Conservation (phyloP, 2,888 invertebrate species). For the Diloba caeruleocephala region DNA sequence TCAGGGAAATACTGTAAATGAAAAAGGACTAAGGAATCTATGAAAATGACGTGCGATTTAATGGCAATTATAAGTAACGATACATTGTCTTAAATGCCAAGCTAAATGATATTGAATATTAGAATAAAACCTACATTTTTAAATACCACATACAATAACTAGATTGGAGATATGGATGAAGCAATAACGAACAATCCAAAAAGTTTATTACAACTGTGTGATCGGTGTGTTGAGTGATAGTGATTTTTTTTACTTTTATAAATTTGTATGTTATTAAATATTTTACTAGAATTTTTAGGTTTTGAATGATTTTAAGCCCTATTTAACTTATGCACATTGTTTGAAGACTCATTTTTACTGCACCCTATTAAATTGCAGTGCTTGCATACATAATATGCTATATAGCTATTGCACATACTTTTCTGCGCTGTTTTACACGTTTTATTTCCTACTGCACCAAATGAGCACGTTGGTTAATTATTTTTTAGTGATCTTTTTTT, state of each 20-base stretch:
- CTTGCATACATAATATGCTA: no score
- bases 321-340: constrained; percentile 15
- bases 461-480: constrained; percentile 1
- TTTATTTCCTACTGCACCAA: constrained; percentile 42
- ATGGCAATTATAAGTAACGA: no score
- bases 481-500: neutral
- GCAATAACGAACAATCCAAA: neutral
- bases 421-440: constrained; percentile 25
- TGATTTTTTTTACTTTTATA: constrained; percentile 43
- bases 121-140: no score
- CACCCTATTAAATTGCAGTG: constrained; percentile 8
- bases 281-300: constrained; percentile 10
- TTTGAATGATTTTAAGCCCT: constrained; percentile 26
- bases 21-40: no score
- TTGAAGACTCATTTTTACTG: neutral
- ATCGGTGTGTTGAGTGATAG: constrained; percentile 19
- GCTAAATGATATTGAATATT: no score
- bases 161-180: no score
- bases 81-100: neutral
- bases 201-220: neutral
- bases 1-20: no score
- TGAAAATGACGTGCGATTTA: no score
- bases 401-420: neutral
- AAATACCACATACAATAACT: no score
- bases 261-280: constrained; percentile 41